phyloP scores from a whole-genome alignment of 2,797 vertebrate species.

The Gallirallus australis region DNA sequence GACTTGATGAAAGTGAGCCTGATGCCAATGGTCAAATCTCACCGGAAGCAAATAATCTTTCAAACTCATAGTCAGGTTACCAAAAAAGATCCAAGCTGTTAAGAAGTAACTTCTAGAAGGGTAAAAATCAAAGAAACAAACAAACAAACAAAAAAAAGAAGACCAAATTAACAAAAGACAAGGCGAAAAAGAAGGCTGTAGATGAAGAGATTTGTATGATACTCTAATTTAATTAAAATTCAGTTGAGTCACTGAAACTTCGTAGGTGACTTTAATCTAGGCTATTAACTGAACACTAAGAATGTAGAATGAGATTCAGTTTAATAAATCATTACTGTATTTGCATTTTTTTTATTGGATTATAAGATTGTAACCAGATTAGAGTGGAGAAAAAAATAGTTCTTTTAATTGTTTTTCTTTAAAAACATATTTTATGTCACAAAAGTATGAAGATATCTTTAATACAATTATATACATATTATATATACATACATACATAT shows the following conservation, averaged over 20 bases:
- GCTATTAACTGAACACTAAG: conserved; percentile 79
- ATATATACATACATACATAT: conserved; percentile 85
- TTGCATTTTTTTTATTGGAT: conserved; percentile 83
- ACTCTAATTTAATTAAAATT: conserved; percentile 82
- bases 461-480: conserved; percentile 85
- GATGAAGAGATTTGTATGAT: conserved; percentile 80
- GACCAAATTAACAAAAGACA: conserved; percentile 43
- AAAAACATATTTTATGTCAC: conserved; percentile 87
- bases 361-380: conserved; percentile 84
- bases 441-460: conserved; percentile 85
- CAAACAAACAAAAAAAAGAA: background rate
- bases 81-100: conserved; percentile 70
- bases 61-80: conserved; percentile 77
- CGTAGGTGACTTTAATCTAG: conserved; percentile 84
- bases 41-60: conserved; percentile 72
- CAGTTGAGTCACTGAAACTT: conserved; percentile 80
- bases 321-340: conserved; percentile 80
- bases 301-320: conserved; percentile 83
- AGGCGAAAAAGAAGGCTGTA: conserved; percentile 73
- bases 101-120: conserved; percentile 73
- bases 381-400: conserved; percentile 80
- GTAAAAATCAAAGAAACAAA: background rate
- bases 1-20: conserved; percentile 80
- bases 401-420: conserved; percentile 84
- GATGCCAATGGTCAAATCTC: conserved; percentile 78